These are phyloP conservation scores for Odontocolon sp. DNA, from an alignment of 2,888 invertebrate species.

Conservation along the genomic window DNA sequence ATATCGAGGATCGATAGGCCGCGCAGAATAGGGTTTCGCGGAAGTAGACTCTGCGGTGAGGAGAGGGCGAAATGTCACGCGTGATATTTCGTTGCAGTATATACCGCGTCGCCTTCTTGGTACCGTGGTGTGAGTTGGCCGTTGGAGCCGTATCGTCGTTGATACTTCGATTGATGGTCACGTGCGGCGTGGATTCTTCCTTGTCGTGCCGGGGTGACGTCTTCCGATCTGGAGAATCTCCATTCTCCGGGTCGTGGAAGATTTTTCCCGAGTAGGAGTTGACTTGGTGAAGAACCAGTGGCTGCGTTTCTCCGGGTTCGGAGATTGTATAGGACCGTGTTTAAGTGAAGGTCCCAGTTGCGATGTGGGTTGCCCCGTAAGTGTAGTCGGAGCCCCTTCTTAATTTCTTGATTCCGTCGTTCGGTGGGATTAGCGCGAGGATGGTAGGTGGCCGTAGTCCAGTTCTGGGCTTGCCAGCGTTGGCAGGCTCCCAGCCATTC, in stretches of 20 bases:
- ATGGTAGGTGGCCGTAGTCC: background rate
- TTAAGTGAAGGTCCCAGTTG: background rate
- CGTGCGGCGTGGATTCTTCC: no score
- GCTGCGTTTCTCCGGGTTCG: background rate
- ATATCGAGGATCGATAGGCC: no score
- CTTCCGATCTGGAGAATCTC: background rate
- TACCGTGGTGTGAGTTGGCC: no score
- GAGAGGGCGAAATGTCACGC: no score
- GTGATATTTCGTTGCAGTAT: no score
- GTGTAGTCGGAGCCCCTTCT: background rate
- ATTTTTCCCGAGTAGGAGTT: background rate
- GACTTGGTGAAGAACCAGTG: background rate
- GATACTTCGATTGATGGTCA: no score
- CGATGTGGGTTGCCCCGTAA: background rate
- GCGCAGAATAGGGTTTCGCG: no score
- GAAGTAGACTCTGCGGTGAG: no score
- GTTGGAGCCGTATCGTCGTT: no score
- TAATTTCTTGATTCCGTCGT: background rate
- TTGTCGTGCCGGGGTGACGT: no score
- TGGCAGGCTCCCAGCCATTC: background rate
- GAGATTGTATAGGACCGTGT: background rate
- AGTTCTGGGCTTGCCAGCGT: background rate
- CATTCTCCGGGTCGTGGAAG: background rate
- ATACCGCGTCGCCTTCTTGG: no score
- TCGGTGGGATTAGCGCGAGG: conserved; percentile 5